Conservation (phyloP, 2,113 vertebrate genomes). For the Esox niger region DNA sequence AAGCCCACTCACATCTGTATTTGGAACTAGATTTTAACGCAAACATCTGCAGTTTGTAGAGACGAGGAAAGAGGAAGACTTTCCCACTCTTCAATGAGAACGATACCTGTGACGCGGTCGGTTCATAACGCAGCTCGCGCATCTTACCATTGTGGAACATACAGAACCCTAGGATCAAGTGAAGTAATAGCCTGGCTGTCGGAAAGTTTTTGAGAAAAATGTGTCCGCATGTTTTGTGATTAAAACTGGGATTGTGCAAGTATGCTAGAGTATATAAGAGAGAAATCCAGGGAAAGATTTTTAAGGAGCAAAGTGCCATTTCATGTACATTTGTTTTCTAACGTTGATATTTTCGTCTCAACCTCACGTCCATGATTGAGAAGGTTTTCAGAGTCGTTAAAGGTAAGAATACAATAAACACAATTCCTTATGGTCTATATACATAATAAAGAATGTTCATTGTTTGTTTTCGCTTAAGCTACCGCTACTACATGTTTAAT, state of each 20-base stretch:
- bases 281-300: conserved; percentile 21
- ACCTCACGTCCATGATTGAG: conserved; percentile 58
- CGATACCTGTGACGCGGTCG: not conserved
- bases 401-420: conserved; percentile 40
- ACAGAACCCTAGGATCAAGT: not conserved
- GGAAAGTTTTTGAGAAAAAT: conserved; percentile 11
- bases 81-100: not conserved
- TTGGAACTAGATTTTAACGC: conserved; percentile 21
- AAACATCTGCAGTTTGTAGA: conserved; percentile 12
- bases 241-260: conserved; percentile 28
- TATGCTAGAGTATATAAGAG: conserved; percentile 42
- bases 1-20: conserved; percentile 30
- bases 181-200: not conserved
- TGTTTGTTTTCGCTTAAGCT: not conserved
- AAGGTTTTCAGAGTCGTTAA: conserved; percentile 32
- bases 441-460: not conserved
- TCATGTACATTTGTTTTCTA: conserved; percentile 36
- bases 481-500: not conserved
- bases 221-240: conserved; percentile 21
- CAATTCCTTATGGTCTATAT: not conserved
- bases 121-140: not conserved
- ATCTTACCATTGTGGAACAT: not conserved
- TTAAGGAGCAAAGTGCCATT: conserved; percentile 16
- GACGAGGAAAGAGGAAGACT: not conserved
- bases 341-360: conserved; percentile 8